These are phyloP conservation scores for Crotalus helleri DNA, from an alignment of 2,113 vertebrate genomes.

Conservation along the genomic window DNA sequence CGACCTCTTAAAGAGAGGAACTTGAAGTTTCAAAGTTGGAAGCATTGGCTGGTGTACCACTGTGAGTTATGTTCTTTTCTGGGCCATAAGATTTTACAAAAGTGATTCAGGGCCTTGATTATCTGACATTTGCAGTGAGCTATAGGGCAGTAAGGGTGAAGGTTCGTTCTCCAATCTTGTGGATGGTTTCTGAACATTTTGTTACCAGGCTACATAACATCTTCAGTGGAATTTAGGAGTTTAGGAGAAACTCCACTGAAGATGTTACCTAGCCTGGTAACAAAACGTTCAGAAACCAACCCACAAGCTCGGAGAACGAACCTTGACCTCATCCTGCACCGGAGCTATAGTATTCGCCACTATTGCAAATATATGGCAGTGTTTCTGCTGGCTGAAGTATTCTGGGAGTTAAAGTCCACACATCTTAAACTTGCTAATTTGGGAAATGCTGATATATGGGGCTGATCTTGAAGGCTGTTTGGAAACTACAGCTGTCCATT, in stretches of 20 bases:
- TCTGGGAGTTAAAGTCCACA: background rate
- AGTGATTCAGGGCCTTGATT: background rate
- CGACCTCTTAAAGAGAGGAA: background rate
- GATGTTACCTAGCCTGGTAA: too few species aligned
- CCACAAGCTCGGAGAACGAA: too few species aligned
- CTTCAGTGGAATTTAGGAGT: too few species aligned
- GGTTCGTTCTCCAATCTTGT: too few species aligned
- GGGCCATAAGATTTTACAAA: background rate
- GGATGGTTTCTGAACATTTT: too few species aligned
- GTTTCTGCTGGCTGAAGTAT: background rate
- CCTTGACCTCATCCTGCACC: too few species aligned
- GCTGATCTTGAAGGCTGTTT: background rate
- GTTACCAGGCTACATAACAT: too few species aligned
- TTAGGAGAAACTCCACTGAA: too few species aligned
- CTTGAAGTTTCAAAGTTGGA: background rate
- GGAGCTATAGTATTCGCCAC: too few species aligned
- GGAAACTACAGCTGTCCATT: background rate
- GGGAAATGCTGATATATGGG: background rate
- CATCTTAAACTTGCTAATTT: background rate
- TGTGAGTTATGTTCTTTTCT: background rate
- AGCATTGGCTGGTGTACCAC: background rate
- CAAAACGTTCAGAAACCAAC: too few species aligned
- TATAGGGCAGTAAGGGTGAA: background rate
- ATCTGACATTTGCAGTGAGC: background rate
- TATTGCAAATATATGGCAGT: background rate